These are phyloP conservation scores for Pyrrhia umbra DNA, from an alignment of 2,888 invertebrate species.

Conservation along the genomic window DNA sequence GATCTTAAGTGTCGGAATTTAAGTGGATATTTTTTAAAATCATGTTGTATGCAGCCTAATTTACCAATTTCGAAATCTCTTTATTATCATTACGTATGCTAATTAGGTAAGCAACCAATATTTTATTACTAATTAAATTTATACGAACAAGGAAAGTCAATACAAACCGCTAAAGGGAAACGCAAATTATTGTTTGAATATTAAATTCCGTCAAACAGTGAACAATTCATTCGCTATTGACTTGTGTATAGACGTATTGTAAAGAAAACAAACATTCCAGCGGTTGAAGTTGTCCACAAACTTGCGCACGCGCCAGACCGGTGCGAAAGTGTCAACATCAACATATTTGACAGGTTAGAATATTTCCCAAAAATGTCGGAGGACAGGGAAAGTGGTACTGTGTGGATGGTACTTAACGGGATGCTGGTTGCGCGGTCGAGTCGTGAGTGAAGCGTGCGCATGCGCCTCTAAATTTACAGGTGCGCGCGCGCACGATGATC, in stretches of 20 bases:
- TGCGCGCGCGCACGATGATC: slow-evolving; percentile 70
- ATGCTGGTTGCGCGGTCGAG: slow-evolving; percentile 42
- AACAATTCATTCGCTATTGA: slow-evolving; percentile 43
- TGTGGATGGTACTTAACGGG: slow-evolving; percentile 67
- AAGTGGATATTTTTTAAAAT: no score
- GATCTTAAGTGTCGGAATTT: no score
- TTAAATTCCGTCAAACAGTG: slow-evolving; percentile 29
- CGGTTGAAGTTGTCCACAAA: slow-evolving; percentile 46
- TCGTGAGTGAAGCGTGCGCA: slow-evolving; percentile 75
- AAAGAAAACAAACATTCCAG: slow-evolving; percentile 52
- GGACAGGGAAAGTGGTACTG: slow-evolving; percentile 64
- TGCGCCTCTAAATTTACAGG: slow-evolving; percentile 75
- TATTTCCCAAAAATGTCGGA: slow-evolving; percentile 22
- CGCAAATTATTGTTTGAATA: slow-evolving; percentile 33
- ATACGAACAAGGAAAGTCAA: slow-evolving; percentile 21
- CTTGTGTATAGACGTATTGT: slow-evolving; percentile 25
- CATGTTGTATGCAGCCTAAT: not conserved
- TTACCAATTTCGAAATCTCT: not conserved
- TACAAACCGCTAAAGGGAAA: slow-evolving; percentile 19
- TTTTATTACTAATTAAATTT: slow-evolving; percentile 15
- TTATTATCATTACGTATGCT: not conserved
- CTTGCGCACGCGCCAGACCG: slow-evolving; percentile 40
- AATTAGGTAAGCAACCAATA: not conserved
- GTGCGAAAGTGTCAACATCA: slow-evolving; percentile 46
- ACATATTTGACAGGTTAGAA: slow-evolving; percentile 44